phyloP scores from a whole-genome alignment of 2,888 invertebrate genomes.

The Sesamia inferens region DNA sequence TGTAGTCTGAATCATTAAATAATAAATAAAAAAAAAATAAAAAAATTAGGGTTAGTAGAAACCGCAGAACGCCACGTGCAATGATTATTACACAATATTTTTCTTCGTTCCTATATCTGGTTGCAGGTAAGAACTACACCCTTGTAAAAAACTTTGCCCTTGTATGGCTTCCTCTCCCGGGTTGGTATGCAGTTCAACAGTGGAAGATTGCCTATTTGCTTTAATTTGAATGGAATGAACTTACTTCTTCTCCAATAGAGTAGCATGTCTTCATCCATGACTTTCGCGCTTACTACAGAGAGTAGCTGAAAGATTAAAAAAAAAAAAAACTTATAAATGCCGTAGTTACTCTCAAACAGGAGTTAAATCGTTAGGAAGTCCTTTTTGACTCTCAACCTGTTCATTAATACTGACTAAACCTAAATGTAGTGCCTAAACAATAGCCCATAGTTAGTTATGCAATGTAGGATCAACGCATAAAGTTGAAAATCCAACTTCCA shows the following conservation, averaged over 20 bases:
- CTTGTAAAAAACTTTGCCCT: not conserved
- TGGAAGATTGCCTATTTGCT: not conserved
- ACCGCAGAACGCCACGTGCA: no score
- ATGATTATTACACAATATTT: no score
- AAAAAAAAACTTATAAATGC: not conserved
- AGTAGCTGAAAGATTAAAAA: conserved; percentile 54
- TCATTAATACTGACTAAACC: not conserved
- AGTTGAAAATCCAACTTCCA: not conserved
- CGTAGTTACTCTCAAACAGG: not conserved
- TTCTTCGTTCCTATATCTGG: not conserved
- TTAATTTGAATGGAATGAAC: conserved; percentile 33
- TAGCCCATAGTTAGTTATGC: no score
- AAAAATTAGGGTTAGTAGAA: no score
- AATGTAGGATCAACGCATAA: not conserved
- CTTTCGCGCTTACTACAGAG: conserved; percentile 36
- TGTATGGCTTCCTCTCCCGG: not conserved
- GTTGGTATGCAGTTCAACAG: not conserved
- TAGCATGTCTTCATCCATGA: conserved; percentile 70
- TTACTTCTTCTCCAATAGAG: conserved; percentile 78
- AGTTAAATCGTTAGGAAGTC: not conserved
- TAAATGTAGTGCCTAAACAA: no score
- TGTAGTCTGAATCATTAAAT: no score
- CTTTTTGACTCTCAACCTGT: not conserved
- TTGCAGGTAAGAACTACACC: not conserved
- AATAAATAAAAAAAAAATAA: no score